phyloP scores from a whole-genome alignment of 2,113 vertebrate species.

The Urocynchramus pylzowi region DNA sequence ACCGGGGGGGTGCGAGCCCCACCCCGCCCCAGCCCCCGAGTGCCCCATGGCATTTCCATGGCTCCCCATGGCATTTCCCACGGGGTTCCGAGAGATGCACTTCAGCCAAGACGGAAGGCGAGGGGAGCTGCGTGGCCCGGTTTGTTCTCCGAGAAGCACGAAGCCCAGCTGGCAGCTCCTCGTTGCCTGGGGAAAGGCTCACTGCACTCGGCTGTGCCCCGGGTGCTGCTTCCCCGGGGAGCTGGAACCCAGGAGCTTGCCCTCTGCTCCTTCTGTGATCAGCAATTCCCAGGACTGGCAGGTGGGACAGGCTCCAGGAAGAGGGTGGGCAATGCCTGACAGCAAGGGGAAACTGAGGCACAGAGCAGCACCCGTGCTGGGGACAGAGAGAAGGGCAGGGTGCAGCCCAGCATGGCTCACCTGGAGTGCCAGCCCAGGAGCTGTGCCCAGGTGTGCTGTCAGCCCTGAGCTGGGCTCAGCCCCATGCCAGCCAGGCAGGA shows the following conservation, averaged over 20 bases:
- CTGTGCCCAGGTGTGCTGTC: background rate
- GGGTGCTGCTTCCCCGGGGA: background rate
- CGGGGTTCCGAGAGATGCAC: background rate
- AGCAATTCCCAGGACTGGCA: background rate
- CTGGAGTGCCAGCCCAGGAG: background rate
- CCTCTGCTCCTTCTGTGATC: fast-evolving
- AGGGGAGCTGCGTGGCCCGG: background rate
- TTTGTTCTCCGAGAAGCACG: background rate
- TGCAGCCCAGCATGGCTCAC: fast-evolving
- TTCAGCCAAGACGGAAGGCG: background rate
- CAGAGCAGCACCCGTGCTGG: fast-evolving
- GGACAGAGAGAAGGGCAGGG: background rate
- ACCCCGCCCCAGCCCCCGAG: too few species aligned
- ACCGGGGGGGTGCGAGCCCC: too few species aligned
- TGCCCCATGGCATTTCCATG: fast-evolving
- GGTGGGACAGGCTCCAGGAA: background rate
- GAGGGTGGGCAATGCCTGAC: background rate
- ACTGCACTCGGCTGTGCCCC: background rate
- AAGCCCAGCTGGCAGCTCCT: background rate
- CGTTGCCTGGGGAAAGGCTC: background rate
- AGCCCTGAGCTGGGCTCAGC: background rate
- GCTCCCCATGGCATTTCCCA: background rate
- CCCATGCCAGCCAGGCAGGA: fast-evolving
- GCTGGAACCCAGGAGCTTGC: background rate
- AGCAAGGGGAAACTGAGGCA: constrained; percentile 8